Conservation (phyloP, 2,113 vertebrate species). For the Parotia lawesii region DNA sequence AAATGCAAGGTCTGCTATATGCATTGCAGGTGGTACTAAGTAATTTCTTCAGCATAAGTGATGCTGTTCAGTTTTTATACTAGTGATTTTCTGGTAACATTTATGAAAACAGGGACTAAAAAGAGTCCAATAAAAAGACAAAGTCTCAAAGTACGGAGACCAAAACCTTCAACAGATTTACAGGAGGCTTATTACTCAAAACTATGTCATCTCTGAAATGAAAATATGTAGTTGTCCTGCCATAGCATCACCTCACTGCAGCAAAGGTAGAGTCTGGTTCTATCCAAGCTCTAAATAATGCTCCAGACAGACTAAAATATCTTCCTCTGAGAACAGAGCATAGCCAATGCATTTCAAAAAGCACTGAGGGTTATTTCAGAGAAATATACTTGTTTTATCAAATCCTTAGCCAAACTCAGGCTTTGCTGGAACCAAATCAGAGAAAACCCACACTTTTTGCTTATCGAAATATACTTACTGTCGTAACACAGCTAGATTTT, state of each 20-base stretch:
- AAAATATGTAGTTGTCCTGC: not conserved
- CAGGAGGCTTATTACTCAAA: not conserved
- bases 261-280: not conserved
- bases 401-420: not conserved
- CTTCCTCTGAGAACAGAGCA: not conserved
- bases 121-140: not conserved
- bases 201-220: not conserved
- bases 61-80: not conserved
- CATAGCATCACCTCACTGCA: not conserved
- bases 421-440: not conserved
- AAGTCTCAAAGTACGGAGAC: not conserved
- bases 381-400: not conserved
- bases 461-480: slow-evolving; percentile 74
- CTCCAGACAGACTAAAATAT: not conserved
- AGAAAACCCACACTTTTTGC: not conserved
- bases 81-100: not conserved
- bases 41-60: not conserved
- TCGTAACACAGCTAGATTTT: slow-evolving; percentile 90
- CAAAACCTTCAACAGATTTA: not conserved
- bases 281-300: not conserved
- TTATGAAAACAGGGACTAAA: not conserved
- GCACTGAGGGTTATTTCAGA: not conserved
- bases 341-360: not conserved
- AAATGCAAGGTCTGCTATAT: not conserved
- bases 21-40: not conserved